Evolutionary conservation across 30 jellyfish, hydroid and myxozoan species (phyloP).

Genomic region (Rhopilema esculentum): DNA sequence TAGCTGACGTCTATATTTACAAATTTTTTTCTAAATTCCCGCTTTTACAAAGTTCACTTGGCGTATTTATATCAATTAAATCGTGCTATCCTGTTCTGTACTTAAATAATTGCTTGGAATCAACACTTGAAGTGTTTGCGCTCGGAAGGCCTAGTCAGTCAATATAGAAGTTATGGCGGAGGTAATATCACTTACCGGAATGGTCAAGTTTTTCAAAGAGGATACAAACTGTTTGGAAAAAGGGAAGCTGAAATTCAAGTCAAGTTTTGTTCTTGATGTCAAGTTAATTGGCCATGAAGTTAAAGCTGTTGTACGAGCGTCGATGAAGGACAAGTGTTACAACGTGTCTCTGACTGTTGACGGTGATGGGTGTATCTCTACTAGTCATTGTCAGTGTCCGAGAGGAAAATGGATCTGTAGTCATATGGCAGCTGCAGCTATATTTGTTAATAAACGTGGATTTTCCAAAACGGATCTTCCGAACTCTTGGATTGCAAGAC

Average conservation of each 20-base stretch:
- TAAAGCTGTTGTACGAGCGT: slow-evolving; percentile 12
- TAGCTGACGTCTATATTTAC: neutral
- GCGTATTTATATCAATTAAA: neutral
- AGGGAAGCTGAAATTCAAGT: slow-evolving; percentile 20
- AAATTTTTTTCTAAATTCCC: neutral
- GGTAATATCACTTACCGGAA: slow-evolving; percentile 13
- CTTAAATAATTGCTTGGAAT: neutral
- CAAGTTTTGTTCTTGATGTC: slow-evolving; percentile 15
- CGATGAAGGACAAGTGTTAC: slow-evolving; percentile 54
- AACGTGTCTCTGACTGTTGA: slow-evolving; percentile 38
- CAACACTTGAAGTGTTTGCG: neutral
- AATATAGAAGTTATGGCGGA: neutral
- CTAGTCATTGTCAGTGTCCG: slow-evolving; percentile 28
- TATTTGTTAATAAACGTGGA: slow-evolving; percentile 9
- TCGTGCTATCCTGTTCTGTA: neutral
- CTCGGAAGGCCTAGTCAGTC: neutral
- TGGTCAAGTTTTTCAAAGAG: slow-evolving; percentile 3
- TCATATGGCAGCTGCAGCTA: slow-evolving; percentile 39
- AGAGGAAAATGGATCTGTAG: slow-evolving; percentile 52
- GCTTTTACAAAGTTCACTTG: neutral
- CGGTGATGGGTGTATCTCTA: slow-evolving; percentile 13
- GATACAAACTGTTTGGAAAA: slow-evolving; percentile 7
- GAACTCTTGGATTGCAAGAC: slow-evolving; percentile 27
- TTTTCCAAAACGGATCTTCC: slow-evolving; percentile 33
- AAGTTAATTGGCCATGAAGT: slow-evolving; percentile 1